Percentiles rank a stretch among this genome's conserved stretches.
Conservation (phyloP, 2,888 invertebrate genomes). For the Fragum sueziense region DNA sequence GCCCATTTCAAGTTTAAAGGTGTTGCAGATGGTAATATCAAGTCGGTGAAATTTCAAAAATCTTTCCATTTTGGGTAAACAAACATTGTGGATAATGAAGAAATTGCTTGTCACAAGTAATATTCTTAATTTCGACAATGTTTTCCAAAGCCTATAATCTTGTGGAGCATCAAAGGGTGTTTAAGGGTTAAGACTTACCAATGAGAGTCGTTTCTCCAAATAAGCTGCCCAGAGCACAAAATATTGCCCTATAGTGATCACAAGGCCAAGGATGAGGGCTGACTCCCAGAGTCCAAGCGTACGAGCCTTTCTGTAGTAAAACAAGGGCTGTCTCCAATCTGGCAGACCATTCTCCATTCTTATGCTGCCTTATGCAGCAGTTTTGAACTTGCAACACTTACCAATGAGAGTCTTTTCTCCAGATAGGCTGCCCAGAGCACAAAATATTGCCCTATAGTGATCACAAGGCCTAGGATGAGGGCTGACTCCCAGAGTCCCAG, state of each 20-base stretch:
- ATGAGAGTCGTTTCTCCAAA: constrained; percentile 92
- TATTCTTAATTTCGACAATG: no score
- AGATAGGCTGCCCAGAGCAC: constrained; percentile 97
- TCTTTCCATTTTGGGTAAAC: no score
- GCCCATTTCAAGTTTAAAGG: no score
- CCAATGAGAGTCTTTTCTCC: constrained; percentile 93
- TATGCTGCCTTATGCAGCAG: no score
- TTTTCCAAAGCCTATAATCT: no score
- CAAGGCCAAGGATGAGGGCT: constrained; percentile 90
- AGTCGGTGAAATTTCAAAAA: no score
- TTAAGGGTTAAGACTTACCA: no score
- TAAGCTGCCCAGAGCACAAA: constrained; percentile 97
- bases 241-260: constrained; percentile 95
- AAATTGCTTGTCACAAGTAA: no score
- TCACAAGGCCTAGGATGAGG: constrained; percentile 91
- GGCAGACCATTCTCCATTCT: constrained; percentile 97
- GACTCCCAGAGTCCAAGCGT: constrained; percentile 96
- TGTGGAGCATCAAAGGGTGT: no score
- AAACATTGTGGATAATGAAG: no score
- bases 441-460: constrained; percentile 95
- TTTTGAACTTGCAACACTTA: no score
- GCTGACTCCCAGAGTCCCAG: constrained; percentile 94
- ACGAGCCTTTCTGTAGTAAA: constrained; percentile 96
- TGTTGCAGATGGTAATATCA: no score
- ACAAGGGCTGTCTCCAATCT: constrained; percentile 97